A percentile compares a stretch with the other conserved stretches of the same genome.
Conservation (phyloP, 2,888 invertebrate species). For the Meteorus colon region DNA sequence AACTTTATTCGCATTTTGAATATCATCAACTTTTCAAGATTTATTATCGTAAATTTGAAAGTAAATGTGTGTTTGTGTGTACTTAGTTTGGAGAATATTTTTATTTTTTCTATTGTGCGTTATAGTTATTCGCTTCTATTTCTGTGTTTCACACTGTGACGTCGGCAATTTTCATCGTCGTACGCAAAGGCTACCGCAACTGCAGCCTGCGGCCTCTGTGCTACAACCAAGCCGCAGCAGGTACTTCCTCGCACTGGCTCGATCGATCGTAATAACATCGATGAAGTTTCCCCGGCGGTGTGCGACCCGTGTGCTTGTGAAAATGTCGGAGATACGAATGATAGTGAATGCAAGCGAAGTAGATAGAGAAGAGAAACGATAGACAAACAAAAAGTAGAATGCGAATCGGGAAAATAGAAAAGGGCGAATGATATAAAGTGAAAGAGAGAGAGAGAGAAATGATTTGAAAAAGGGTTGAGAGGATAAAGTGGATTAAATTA, state of each 20-base stretch:
- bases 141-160: neutral
- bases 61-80: neutral
- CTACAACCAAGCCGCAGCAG: slow-evolving; percentile 37
- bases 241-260: slow-evolving; percentile 38
- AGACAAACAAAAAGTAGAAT: neutral
- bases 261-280: slow-evolving; percentile 53
- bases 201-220: slow-evolving; percentile 33
- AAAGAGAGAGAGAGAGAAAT: neutral
- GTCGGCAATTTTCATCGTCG: slow-evolving; percentile 8
- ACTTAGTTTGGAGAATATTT: no score
- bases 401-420: neutral
- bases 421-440: neutral
- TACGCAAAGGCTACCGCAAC: slow-evolving; percentile 15
- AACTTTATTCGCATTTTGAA: slow-evolving; percentile 1
- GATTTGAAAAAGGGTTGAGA: neutral
- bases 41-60: neutral
- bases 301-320: slow-evolving; percentile 37
- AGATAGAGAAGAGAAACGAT: neutral
- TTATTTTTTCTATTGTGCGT: no score
- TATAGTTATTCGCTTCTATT: neutral
- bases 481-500: neutral
- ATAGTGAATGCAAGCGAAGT: neutral
- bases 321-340: slow-evolving; percentile 37
- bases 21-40: neutral
- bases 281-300: slow-evolving; percentile 47